Conservation (phyloP, 2,888 invertebrate species). For the Iphiclides podalirius region DNA sequence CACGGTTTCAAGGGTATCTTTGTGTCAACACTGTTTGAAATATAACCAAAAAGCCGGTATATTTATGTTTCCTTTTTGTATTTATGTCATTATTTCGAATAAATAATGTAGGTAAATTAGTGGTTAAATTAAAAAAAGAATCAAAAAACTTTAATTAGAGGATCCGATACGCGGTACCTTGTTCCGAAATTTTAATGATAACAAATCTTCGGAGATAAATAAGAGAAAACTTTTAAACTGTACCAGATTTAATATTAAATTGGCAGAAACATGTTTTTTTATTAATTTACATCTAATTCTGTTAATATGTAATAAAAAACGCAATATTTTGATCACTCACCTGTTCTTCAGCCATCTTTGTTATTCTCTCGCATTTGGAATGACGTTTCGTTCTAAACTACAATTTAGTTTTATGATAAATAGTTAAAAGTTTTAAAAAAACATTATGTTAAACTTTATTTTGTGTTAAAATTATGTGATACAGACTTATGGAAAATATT, state of each 20-base stretch:
- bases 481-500: too few species aligned
- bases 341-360: slow-evolving; percentile 90
- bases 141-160: slow-evolving; percentile 5
- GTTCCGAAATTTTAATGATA: slow-evolving; percentile 10
- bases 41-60: slow-evolving; percentile 69
- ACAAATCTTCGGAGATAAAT: slow-evolving; percentile 1
- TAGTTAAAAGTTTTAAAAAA: slow-evolving; percentile 1
- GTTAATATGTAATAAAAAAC: slow-evolving; percentile 56
- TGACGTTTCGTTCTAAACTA: slow-evolving; percentile 50
- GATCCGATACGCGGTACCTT: slow-evolving; percentile 6
- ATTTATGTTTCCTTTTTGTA: slow-evolving; percentile 19
- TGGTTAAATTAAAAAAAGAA: slow-evolving; percentile 1
- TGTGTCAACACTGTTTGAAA: slow-evolving; percentile 44
- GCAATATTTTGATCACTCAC: slow-evolving; percentile 81
- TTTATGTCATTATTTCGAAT: too few species aligned
- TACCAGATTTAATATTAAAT: neutral
- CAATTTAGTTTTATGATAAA: slow-evolving; percentile 39
- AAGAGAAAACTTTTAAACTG: slow-evolving; percentile 2
- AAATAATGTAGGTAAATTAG: slow-evolving; percentile 11
- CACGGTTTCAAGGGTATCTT: slow-evolving; percentile 47
- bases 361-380: slow-evolving; percentile 76
- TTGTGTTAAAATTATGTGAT: too few species aligned
- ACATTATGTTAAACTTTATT: too few species aligned
- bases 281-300: slow-evolving; percentile 37
- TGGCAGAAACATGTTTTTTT: slow-evolving; percentile 1